phyloP scores from a whole-genome alignment of 2,888 invertebrate genomes.

The Trichacis sp. region DNA sequence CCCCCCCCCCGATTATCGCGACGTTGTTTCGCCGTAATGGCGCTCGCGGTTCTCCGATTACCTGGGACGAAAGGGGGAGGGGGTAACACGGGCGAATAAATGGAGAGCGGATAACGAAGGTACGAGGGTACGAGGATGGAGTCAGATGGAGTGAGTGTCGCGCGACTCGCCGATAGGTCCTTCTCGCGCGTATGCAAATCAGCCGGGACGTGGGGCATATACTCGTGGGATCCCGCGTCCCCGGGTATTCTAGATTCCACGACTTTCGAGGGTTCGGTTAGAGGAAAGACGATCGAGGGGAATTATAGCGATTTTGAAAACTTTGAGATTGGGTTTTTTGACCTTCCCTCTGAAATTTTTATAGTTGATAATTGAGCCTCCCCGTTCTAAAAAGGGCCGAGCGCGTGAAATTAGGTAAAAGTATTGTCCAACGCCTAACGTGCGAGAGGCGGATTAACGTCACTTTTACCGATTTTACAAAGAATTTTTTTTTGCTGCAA shows the following conservation, averaged over 20 bases:
- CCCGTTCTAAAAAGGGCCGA: too few relatives aligned
- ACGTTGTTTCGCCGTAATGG: slow-evolving; percentile 51
- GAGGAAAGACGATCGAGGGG: too few relatives aligned
- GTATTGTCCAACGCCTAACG: too few relatives aligned
- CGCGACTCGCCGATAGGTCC: slow-evolving; percentile 58
- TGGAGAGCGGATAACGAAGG: slow-evolving; percentile 65
- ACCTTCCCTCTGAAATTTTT: too few relatives aligned
- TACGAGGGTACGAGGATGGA: slow-evolving; percentile 62
- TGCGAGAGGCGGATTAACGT: too few relatives aligned
- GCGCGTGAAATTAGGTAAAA: too few relatives aligned
- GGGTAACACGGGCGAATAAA: slow-evolving; percentile 57
- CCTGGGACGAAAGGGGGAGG: slow-evolving; percentile 48
- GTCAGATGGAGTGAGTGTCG: slow-evolving; percentile 57
- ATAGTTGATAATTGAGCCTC: too few relatives aligned
- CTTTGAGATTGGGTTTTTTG: too few relatives aligned
- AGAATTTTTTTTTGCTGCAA: too few relatives aligned
- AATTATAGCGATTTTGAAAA: too few relatives aligned
- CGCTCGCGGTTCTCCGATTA: slow-evolving; percentile 60
- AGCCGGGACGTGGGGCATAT: slow-evolving; percentile 47
- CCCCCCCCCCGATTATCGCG: slow-evolving; percentile 2
- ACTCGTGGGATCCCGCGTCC: slow-evolving; percentile 57
- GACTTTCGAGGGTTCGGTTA: too few relatives aligned
- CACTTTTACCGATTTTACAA: too few relatives aligned
- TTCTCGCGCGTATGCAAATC: slow-evolving; percentile 57
- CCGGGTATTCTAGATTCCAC: slow-evolving; percentile 62